Percentiles rank a stretch among this genome's conserved stretches.
Evolutionary conservation across 2,113 vertebrate genomes (phyloP).

Genomic region (Oncorhynchus keta): DNA sequence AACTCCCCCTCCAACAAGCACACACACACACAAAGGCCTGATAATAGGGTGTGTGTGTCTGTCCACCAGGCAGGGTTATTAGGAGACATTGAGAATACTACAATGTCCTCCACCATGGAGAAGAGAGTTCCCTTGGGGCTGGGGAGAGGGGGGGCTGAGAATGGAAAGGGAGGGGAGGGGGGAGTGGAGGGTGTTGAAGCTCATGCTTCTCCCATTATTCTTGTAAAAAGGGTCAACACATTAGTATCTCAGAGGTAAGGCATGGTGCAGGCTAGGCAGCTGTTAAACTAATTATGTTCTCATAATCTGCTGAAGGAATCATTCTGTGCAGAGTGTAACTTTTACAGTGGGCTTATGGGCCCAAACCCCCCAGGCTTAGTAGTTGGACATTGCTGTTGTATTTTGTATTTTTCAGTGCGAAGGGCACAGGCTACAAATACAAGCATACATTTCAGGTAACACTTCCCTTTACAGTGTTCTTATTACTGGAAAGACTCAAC

Average conservation of each 20-base stretch:
- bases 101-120: slow-evolving; percentile 14
- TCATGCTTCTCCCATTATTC: slow-evolving; percentile 43
- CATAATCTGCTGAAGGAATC: slow-evolving; percentile 31
- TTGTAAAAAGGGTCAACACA: slow-evolving; percentile 32
- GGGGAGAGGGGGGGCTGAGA: slow-evolving; percentile 12
- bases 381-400: neutral
- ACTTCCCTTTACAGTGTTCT: too few relatives aligned
- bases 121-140: slow-evolving; percentile 18
- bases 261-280: slow-evolving; percentile 19
- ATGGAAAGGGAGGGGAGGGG: neutral
- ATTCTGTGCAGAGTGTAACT: slow-evolving; percentile 14
- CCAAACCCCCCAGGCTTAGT: neutral
- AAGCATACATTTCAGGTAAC: neutral
- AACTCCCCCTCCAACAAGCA: neutral
- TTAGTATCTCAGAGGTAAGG: slow-evolving; percentile 33
- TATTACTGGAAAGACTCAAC: neutral
- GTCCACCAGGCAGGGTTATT: slow-evolving; percentile 18
- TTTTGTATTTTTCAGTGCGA: neutral
- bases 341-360: slow-evolving; percentile 12
- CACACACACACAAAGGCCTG: slow-evolving; percentile 20
- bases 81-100: slow-evolving; percentile 30
- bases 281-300: slow-evolving; percentile 28
- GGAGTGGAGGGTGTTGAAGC: slow-evolving; percentile 27
- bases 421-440: neutral
- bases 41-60: slow-evolving; percentile 7